Base-by-base conservation (phyloP, 1,140 invertebrate species). In the Diorhabda carinulata region DNA sequence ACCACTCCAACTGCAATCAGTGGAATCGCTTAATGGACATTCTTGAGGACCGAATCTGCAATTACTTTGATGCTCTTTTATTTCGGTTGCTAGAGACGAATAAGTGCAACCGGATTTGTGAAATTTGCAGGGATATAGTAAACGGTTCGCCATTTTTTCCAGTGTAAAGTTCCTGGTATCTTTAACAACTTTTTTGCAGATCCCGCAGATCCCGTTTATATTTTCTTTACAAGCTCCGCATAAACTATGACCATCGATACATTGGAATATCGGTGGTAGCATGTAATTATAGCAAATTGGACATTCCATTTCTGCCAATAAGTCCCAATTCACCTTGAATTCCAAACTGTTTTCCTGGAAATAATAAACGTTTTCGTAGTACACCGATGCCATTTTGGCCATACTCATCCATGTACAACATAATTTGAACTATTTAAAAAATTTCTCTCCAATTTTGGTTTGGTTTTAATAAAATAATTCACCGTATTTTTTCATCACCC, bases 281-380 rank as follows among this genome's bases (percentile, higher is more conserved):
- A 79, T 77, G 52, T 75, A 75, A 5, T 73, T 66, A 5, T 66
- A 61, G 62, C 78, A 79, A 9, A 78, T 66, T 3, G 77, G 75
- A 69, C 78, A 79, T 67, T 77, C 77, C 25, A 78, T 56, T 42
- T 76, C 67, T 9, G 43, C 61, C 7, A 78, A 61, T 25, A 71
- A 43, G 8, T 71, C 72, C 57, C 61, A 69, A 25, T 25, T 25
- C 25, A 25, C 25, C 25, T 25, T 25, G 25, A 25, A 25, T 25
- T 25, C 25, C 25, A 25, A 25, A 25, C 25, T 25, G 25, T 25
- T 25, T 25, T 25, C 25, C 25, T 25, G 25, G 2, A 25, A 25
- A 25, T 25, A 25, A 25, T 25, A 25, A 25, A 25, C 25, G 25
- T 25, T 25, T 25, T 25, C 25, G 25, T 25, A 25, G 25, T 25